These are phyloP conservation scores for Porites divaricata DNA, from an alignment of 92 coral and sea anemone species.

Conservation along the genomic window DNA sequence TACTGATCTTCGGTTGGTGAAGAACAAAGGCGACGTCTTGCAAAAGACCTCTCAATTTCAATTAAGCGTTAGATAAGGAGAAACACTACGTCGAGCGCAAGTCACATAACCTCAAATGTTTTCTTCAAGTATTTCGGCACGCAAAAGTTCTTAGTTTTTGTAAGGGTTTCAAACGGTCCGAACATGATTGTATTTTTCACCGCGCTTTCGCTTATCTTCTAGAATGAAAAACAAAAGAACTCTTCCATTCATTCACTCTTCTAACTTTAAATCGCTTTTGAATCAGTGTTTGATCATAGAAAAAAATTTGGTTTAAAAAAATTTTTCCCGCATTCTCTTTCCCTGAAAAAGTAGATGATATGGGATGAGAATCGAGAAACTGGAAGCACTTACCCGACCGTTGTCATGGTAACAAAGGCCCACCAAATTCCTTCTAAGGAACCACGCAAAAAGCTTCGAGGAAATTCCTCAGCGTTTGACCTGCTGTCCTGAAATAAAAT, in stretches of 20 bases:
- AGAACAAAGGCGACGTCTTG: no score
- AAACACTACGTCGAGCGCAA: no score
- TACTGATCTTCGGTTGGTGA: no score
- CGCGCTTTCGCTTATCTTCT: no score
- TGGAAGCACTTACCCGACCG: slow-evolving; percentile 30
- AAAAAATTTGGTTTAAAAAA: not conserved
- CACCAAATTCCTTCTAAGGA: slow-evolving; percentile 34
- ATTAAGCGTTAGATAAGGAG: no score
- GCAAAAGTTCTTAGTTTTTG: not conserved
- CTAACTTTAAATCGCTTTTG: no score
- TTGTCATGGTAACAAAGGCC: slow-evolving; percentile 46
- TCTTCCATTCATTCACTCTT: no score
- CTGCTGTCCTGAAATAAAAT: slow-evolving; percentile 2
- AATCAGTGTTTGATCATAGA: not conserved
- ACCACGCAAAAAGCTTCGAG: slow-evolving; percentile 25
- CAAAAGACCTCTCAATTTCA: no score
- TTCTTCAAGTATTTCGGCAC: not conserved
- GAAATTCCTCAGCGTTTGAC: slow-evolving; percentile 17
- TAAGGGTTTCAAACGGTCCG: not conserved
- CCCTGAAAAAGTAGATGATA: not conserved
- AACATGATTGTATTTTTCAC: no score
- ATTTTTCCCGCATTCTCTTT: not conserved
- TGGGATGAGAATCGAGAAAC: not conserved
- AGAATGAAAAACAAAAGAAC: no score
- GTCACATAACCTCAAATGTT: no score